phyloP scores from a whole-genome alignment of 2,888 invertebrate species.

The Eupsilia transversa region DNA sequence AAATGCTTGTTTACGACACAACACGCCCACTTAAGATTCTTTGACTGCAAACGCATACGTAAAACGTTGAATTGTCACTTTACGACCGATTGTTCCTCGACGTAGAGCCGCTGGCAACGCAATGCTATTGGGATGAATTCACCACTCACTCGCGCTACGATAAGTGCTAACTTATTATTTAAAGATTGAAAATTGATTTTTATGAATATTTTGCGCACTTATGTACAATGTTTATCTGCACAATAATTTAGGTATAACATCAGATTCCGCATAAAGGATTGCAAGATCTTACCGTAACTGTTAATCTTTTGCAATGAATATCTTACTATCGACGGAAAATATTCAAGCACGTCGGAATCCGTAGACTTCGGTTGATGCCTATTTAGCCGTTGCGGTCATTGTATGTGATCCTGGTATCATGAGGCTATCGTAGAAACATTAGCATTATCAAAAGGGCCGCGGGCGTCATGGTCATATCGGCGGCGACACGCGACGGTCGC shows the following conservation, averaged over 20 bases:
- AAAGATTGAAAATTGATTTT: slow-evolving; percentile 48
- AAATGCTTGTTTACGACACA: slow-evolving; percentile 74
- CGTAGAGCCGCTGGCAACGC: slow-evolving; percentile 61
- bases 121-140: slow-evolving; percentile 73
- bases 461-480: slow-evolving; percentile 87
- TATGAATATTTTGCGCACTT: slow-evolving; percentile 30
- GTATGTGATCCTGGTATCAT: slow-evolving; percentile 85
- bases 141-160: slow-evolving; percentile 65
- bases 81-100: slow-evolving; percentile 78
- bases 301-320: slow-evolving; percentile 76
- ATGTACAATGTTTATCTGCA: slow-evolving; percentile 38
- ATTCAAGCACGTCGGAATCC: slow-evolving; percentile 78
- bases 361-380: slow-evolving; percentile 79
- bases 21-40: slow-evolving; percentile 68
- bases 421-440: slow-evolving; percentile 85
- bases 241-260: slow-evolving; percentile 53
- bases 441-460: slow-evolving; percentile 89
- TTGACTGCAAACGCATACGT: slow-evolving; percentile 61
- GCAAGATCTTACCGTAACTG: slow-evolving; percentile 77
- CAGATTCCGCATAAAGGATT: slow-evolving; percentile 66
- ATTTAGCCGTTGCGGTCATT: slow-evolving; percentile 84
- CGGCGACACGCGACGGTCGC: slow-evolving; percentile 85
- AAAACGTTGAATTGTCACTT: slow-evolving; percentile 76
- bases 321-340: slow-evolving; percentile 77
- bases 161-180: slow-evolving; percentile 60